Conservation (phyloP, 2,888 invertebrate genomes). For the Acanthosoma haemorrhoidale region DNA sequence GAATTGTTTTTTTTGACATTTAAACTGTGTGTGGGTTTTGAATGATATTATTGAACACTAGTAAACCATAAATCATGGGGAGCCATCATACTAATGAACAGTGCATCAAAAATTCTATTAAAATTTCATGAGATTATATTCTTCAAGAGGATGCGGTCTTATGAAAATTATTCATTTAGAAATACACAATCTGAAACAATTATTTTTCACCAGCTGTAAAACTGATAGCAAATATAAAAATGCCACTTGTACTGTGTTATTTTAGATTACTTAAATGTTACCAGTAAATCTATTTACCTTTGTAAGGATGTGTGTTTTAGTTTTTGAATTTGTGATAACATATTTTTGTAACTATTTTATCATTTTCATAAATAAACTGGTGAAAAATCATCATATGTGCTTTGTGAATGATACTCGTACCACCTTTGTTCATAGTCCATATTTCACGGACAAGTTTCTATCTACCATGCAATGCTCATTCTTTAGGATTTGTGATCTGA, state of each 20-base stretch:
- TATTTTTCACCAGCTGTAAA: constrained; percentile 26
- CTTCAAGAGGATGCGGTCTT: constrained; percentile 4
- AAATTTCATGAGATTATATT: too few species aligned
- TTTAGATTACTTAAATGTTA: constrained; percentile 15
- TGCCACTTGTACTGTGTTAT: neutral
- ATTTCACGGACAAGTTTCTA: too few species aligned
- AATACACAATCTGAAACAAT: neutral
- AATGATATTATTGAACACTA: too few species aligned
- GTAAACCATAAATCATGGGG: too few species aligned
- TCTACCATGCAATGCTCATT: too few species aligned
- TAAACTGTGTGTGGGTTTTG: too few species aligned
- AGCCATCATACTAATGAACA: too few species aligned
- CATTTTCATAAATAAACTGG: constrained; percentile 23
- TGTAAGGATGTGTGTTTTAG: constrained; percentile 6
- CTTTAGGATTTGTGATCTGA: too few species aligned
- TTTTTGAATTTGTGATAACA: constrained; percentile 15
- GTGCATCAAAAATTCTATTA: too few species aligned
- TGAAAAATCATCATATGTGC: constrained; percentile 11
- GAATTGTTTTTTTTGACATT: too few species aligned
- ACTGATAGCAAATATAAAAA: neutral
- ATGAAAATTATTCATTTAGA: neutral
- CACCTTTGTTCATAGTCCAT: too few species aligned
- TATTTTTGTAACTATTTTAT: constrained; percentile 21
- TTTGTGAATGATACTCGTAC: too few species aligned
- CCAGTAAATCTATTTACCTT: constrained; percentile 17